These are phyloP conservation scores for Drosophila orena DNA, from an alignment of 1,140 invertebrate genomes.

Conservation along the genomic window DNA sequence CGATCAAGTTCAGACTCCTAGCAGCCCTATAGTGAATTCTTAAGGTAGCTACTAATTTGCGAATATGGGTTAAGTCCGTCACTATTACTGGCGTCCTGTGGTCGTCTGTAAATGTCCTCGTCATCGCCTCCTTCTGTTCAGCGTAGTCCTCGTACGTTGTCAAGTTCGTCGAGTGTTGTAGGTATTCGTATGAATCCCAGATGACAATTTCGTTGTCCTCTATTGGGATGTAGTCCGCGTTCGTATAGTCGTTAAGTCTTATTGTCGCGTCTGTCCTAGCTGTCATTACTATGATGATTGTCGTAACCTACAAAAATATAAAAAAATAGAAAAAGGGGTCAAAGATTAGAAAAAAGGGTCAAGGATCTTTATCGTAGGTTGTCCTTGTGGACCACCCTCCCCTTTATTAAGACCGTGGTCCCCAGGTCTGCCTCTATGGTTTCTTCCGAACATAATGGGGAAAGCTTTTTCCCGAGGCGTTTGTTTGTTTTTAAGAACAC, in stretches of 20 bases:
- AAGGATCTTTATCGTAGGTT: no score
- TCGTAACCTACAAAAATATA: background rate
- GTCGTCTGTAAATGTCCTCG: background rate
- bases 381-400: background rate
- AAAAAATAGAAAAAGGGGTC: no score
- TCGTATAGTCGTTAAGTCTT: background rate
- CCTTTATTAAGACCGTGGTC: background rate
- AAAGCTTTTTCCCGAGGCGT: background rate
- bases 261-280: background rate
- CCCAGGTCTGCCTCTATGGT: constrained; percentile 5
- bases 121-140: background rate
- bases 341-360: no score
- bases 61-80: constrained; percentile 1
- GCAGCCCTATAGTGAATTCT: background rate
- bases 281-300: background rate
- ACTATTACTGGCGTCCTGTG: background rate
- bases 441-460: background rate
- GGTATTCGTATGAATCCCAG: background rate
- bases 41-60: background rate
- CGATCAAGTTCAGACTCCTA: constrained; percentile 10
- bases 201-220: background rate
- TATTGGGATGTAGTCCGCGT: background rate
- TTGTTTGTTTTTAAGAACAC: constrained; percentile 2
- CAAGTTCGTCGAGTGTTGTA: constrained; percentile 1
- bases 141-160: constrained; percentile 4